Base-by-base conservation (phyloP, 2,888 invertebrate genomes). In the Allygus modestus region DNA sequence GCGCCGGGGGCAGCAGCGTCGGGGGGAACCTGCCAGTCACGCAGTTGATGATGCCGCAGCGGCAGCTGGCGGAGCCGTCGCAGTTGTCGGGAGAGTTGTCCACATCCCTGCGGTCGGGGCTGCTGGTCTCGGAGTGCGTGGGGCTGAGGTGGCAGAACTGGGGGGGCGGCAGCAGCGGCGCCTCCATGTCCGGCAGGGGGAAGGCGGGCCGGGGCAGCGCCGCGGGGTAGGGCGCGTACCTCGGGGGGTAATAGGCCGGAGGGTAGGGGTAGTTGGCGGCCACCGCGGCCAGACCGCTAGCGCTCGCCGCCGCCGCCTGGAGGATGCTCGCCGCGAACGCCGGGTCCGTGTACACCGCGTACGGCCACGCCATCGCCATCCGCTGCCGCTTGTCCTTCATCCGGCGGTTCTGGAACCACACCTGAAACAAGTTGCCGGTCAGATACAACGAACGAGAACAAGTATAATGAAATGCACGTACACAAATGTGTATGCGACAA, bases 371-470 rank as follows among this genome's bases (percentile, higher is more conserved):
- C 88, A 98, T 94, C 0, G 98, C 97, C 90, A 98, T 95, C 20
- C 98, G 93, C 89, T 99, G 99, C 0, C 99, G 94, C 89, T 99
- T 99, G 92, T 99, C 99, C 90, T 99, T 98, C 98, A 98, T 98
- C 82, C 98, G 92, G 46, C 98, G 93, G 90, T 98, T 98, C 93
- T 98, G 98, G 90, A 99, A 99, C 99, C 99, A 99, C 26, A 98
- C 97, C 97, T 97, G 93, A 91, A 91, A 85, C 87, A 89, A 51
- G 61, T 15, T 46, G 46, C 46, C 26, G 26, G 5, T 61, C 61
- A 61, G 61, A 61, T 54, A 54, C 17, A 37, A 9, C 5, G 37
- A n/a, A n/a, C n/a, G n/a, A n/a, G n/a, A n/a, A n/a, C n/a, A n/a
- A n/a, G n/a, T n/a, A n/a, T n/a, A n/a, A n/a, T n/a, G n/a, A n/a